Evolutionary conservation across 2,797 vertebrate genomes (phyloP), one percentile per base, ranked within the genome.

Genomic region (Semaprochilodus insignis): DNA sequence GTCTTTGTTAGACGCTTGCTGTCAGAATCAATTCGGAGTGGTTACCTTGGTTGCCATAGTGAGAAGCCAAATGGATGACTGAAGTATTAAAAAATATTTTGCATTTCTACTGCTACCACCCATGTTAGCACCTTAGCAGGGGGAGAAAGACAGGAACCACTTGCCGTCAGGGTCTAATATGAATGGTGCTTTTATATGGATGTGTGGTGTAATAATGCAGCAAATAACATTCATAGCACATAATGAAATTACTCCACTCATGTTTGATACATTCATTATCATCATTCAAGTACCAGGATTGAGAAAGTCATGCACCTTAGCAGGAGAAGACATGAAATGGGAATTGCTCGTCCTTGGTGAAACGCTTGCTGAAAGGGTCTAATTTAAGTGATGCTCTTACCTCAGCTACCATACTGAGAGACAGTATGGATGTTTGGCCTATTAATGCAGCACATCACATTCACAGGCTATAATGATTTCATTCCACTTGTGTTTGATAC

Each of bases 191-290:
- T 13, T 48, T 13, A 48, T 13, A 10, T 48, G 8, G 10, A 19
- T 57, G 16, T 21, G 2, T 57, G 54, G 1, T 21, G 5, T 55
- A 60, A 65, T 54, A 76, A 67, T 36, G 27, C 72, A 79, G 66
- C 74, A 74, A 84, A 78, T 77, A 78, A 86, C 27, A 48, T 23
- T 7, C 62, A 75, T 17, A 72, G 44, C 21, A 74, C 60, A 74
- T 72, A 59, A 65, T 48, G 44, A 48, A 54, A 62, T 54, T 31
- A 17, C 67, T 23, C 27, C 21, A 73, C 21, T 77, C 4, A 34
- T 62, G 55, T 67, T 57, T 81, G 4, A 66, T 57, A 62, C 82
- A 73, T 16, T 17, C 31, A 31, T 31, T 31, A 31, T 31, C 31
- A 31, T 31, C 31, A 44, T 10, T 6, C 34, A 55, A 27, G 21